phyloP scores from a whole-genome alignment of 2,797 vertebrate genomes.

The Emys orbicularis region DNA sequence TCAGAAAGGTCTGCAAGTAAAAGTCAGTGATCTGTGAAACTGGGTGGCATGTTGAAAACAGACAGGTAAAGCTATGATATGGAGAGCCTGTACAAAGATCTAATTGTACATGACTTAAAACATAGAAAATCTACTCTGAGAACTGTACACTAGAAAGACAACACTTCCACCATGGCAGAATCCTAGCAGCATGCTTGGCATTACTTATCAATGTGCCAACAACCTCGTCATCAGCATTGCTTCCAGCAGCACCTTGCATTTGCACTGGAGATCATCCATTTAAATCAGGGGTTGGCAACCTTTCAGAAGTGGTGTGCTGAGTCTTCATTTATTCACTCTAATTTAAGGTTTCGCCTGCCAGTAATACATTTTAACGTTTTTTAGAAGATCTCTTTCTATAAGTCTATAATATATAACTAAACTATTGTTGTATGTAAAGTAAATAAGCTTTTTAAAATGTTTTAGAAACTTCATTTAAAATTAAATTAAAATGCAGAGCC shows the following conservation, averaged over 20 bases:
- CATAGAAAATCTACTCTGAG: background rate
- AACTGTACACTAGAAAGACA: constrained; percentile 18
- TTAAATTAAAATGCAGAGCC: no score
- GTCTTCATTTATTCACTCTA: no score
- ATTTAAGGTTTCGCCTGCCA: no score
- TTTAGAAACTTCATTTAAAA: no score
- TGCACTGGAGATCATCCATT: constrained; percentile 1
- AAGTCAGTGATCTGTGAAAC: background rate
- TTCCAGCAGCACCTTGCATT: constrained; percentile 19
- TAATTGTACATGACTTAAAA: background rate
- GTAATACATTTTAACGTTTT: no score
- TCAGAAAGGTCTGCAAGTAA: background rate
- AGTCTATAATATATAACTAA: no score
- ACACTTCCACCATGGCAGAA: background rate
- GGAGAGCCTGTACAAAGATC: background rate
- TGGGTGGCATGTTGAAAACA: background rate
- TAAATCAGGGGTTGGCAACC: background rate
- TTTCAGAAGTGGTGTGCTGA: no score
- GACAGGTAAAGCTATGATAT: background rate
- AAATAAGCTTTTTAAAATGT: no score
- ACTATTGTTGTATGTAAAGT: no score
- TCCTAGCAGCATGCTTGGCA: background rate
- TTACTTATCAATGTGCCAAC: background rate
- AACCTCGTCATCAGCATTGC: background rate
- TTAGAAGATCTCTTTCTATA: no score